These are phyloP conservation scores for Physeter macrocephalus DNA, from an alignment of 2,113 vertebrate species.

Conservation along the genomic window DNA sequence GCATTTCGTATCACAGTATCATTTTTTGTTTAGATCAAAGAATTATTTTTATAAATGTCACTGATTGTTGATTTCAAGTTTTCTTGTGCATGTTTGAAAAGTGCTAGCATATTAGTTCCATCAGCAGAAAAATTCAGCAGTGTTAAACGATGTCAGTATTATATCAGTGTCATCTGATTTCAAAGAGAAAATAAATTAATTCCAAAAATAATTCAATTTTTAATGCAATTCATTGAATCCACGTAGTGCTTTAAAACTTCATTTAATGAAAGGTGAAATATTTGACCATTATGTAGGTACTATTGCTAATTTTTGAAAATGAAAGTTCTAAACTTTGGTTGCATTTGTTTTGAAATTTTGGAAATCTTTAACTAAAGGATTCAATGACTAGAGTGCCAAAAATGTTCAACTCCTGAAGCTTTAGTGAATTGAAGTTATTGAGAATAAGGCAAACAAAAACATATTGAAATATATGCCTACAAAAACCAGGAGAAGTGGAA, in stretches of 20 bases:
- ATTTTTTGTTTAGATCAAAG: not conserved
- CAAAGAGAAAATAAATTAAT: not conserved
- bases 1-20: not conserved
- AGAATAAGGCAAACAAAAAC: not conserved
- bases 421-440: not conserved
- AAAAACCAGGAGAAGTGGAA: not conserved
- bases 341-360: not conserved
- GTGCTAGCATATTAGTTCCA: not conserved
- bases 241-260: not conserved
- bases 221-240: not conserved
- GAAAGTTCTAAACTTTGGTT: not conserved
- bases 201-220: not conserved
- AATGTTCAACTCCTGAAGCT: not conserved
- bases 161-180: not conserved
- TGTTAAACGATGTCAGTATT: not conserved
- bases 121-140: not conserved
- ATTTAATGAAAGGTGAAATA: not conserved
- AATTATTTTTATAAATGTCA: not conserved
- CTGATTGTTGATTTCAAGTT: not conserved
- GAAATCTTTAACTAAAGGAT: not conserved
- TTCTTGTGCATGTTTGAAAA: not conserved
- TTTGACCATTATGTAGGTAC: not conserved
- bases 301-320: not conserved
- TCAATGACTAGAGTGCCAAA: not conserved
- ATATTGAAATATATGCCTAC: not conserved